phyloP scores from a whole-genome alignment of 2,113 vertebrate species.

The Mixornis gularis region DNA sequence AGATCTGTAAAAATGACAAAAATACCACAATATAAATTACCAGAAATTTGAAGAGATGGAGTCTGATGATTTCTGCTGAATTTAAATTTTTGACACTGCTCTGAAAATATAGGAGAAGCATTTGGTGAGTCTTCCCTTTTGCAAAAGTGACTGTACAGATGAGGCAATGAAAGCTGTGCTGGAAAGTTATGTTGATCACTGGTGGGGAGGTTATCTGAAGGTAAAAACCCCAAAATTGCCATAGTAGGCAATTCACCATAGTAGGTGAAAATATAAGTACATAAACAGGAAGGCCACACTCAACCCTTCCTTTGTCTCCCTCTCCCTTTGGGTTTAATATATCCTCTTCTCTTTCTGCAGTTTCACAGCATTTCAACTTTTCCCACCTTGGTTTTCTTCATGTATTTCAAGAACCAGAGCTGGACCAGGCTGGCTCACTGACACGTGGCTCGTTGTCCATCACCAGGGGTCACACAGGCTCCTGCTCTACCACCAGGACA shows the following conservation, averaged over 20 bases:
- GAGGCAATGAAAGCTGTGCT: neutral
- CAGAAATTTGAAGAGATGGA: neutral
- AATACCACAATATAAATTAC: neutral
- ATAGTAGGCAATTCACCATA: neutral
- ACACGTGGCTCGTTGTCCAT: fast-evolving
- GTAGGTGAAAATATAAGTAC: neutral
- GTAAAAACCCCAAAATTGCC: neutral
- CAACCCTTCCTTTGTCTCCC: neutral
- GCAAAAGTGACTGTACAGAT: neutral
- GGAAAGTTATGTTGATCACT: neutral
- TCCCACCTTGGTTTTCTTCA: neutral
- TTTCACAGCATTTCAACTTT: neutral
- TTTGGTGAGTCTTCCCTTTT: neutral
- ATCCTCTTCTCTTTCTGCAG: neutral
- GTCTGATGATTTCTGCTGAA: neutral
- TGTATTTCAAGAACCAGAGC: neutral
- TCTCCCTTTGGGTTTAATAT: fast-evolving
- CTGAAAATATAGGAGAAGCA: neutral
- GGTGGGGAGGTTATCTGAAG: neutral
- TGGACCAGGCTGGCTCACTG: neutral
- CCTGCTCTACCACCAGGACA: too few species aligned
- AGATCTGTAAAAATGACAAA: neutral
- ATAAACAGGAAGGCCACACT: neutral
- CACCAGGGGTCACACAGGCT: neutral
- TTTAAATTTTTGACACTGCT: neutral